Evolutionary conservation across 2,113 vertebrate genomes (phyloP).

Genomic region (Solea solea): DNA sequence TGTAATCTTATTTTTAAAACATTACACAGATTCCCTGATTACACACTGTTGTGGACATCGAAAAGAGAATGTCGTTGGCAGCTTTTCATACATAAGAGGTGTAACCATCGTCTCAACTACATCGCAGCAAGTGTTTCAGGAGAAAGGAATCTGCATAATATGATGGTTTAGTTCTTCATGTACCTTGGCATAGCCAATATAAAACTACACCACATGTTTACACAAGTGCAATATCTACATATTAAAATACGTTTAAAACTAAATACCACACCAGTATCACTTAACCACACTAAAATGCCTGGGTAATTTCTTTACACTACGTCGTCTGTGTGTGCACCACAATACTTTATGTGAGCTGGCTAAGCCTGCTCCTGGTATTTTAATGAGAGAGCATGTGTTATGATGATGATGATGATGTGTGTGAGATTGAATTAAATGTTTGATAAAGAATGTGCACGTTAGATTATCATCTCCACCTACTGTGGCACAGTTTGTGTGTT

Average conservation of each 20-base stretch:
- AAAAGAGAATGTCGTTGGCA: too few species aligned
- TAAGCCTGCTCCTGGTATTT: slow-evolving; percentile 60
- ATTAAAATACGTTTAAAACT: slow-evolving; percentile 23
- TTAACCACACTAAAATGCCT: slow-evolving; percentile 23
- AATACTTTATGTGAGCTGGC: slow-evolving; percentile 53
- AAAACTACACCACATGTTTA: slow-evolving; percentile 13
- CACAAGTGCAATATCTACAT: slow-evolving; percentile 17
- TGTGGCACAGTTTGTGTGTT: slow-evolving; percentile 20
- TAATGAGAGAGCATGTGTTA: slow-evolving; percentile 72
- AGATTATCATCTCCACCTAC: slow-evolving; percentile 11
- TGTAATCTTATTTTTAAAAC: too few species aligned
- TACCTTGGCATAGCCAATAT: too few species aligned
- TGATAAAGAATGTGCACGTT: slow-evolving; percentile 57
- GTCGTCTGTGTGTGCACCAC: slow-evolving; percentile 37
- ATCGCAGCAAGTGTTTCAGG: not conserved
- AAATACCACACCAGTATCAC: slow-evolving; percentile 19
- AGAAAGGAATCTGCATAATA: not conserved
- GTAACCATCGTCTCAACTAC: not conserved
- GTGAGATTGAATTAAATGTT: slow-evolving; percentile 73
- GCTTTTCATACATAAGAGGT: not conserved
- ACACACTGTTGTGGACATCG: too few species aligned
- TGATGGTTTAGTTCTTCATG: too few species aligned
- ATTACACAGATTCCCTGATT: too few species aligned
- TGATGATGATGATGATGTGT: slow-evolving; percentile 54
- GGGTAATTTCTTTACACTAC: slow-evolving; percentile 51